Conservation (phyloP, 2,888 invertebrate species). For the Nowickia ferox region DNA sequence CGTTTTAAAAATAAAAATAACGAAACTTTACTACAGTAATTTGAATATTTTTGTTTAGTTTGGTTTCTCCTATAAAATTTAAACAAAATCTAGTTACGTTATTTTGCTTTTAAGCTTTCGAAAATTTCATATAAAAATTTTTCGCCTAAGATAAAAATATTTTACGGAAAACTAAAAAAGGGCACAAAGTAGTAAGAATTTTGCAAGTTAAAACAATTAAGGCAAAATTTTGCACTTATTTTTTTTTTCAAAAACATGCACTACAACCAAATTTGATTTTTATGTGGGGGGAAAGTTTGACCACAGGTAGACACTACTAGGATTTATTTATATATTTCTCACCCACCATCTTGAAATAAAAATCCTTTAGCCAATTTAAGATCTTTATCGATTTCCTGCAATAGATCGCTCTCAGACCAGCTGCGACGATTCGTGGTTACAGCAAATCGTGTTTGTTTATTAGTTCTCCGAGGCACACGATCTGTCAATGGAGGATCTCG, state of each 20-base stretch:
- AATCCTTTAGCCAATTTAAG: conserved; percentile 86
- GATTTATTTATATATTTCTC: conserved; percentile 53
- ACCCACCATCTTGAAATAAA: conserved; percentile 84
- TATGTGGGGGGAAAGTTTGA: neutral
- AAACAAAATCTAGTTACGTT: too few relatives aligned
- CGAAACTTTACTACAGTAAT: neutral
- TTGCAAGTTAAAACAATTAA: conserved; percentile 6
- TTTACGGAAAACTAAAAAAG: neutral
- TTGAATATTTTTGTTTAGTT: too few relatives aligned
- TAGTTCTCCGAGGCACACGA: conserved; percentile 58
- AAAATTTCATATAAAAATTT: too few relatives aligned
- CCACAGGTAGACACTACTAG: conserved; percentile 31
- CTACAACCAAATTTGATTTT: conserved; percentile 2
- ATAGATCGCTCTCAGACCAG: conserved; percentile 84
- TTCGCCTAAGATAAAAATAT: neutral
- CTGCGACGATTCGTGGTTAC: conserved; percentile 81
- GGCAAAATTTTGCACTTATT: neutral
- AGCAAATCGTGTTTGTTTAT: conserved; percentile 81
- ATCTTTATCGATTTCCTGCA: conserved; percentile 87
- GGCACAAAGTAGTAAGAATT: neutral
- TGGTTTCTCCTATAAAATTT: too few relatives aligned
- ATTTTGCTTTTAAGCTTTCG: too few relatives aligned
- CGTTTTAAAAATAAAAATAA: too few relatives aligned
- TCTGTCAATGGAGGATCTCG: conserved; percentile 48
- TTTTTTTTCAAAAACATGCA: conserved; percentile 30